Evolutionary conservation across 1,140 invertebrate species (phyloP), one percentile per base, ranked within the genome.

Genomic region (Triops cancriformis): DNA sequence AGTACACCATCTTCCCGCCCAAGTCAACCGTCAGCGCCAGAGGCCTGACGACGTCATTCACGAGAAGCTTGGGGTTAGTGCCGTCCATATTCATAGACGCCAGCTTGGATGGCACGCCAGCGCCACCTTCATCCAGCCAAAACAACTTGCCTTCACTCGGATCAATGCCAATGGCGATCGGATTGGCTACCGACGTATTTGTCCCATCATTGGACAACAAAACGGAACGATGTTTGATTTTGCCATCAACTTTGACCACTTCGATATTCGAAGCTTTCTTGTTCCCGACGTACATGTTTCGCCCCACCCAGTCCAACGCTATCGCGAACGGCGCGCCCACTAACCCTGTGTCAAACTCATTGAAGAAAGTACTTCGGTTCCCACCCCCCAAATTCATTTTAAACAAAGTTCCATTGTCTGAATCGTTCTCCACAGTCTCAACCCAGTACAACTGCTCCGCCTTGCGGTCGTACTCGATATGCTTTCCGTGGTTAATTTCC

Each of bases 1-100:
- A 97, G 83, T 97, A 98, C 0, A 98, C 82, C 31, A 91, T 88
- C 81, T 94, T 94, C 77, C 89, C 91, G 1, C 93, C 90, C 6
- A 94, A 89, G 83, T 98, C 96, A 73, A 98, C 89, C 0, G 93
- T 91, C 7, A 98, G 89, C 26, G 93, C 91, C 83, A 95, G 92
- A 0, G 94, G 92, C 80, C 89, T 87, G 77, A 91, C 87, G 2
- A 92, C 85, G 41, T 88, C 85, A 14, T 90, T 87, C 0, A 91
- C 84, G 9, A 86, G 77, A 7, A 95, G 88, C 0, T 89, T 84
- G 0, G 95, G 87, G 80, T 93, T 89, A 0, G 89, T 88, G 0
- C 98, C 98, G 83, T 98, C 96, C 95, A 99, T 97, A 81, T 96
- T 93, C 0, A 95, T 95, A 80, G 91, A 89, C 0, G 91, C 96